These are phyloP conservation scores for Phylloscopus trochilus DNA, from an alignment of 2,113 vertebrate genomes.

Conservation along the genomic window DNA sequence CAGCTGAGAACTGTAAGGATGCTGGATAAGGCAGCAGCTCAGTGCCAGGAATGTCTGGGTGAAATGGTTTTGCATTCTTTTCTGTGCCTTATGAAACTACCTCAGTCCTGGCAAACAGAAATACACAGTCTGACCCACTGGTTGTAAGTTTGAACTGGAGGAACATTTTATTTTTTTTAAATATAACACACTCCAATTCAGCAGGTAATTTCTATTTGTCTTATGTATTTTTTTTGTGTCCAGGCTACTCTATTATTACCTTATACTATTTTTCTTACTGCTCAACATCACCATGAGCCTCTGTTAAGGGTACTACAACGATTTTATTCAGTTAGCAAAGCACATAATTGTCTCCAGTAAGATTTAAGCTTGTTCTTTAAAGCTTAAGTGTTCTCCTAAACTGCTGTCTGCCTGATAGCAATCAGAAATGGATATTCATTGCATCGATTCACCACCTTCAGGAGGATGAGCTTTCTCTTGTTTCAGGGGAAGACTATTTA, in stretches of 20 bases:
- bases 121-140: background rate
- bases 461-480: background rate
- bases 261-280: background rate
- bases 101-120: background rate
- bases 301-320: background rate
- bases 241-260: background rate
- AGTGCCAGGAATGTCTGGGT: background rate
- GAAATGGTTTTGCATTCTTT: background rate
- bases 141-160: background rate
- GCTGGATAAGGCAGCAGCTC: background rate
- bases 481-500: constrained; percentile 8
- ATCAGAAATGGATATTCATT: background rate
- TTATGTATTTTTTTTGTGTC: background rate
- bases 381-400: constrained; percentile 9
- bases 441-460: background rate
- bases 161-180: background rate
- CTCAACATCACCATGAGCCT: background rate
- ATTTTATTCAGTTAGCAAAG: background rate
- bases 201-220: background rate
- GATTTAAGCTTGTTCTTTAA: constrained; percentile 35
- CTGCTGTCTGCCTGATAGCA: constrained; percentile 24
- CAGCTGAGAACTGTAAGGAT: background rate
- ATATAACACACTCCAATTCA: background rate
- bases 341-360: background rate
- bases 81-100: background rate